phyloP scores from a whole-genome alignment of 2,888 invertebrate species.

The Diaprepes abbreviatus region DNA sequence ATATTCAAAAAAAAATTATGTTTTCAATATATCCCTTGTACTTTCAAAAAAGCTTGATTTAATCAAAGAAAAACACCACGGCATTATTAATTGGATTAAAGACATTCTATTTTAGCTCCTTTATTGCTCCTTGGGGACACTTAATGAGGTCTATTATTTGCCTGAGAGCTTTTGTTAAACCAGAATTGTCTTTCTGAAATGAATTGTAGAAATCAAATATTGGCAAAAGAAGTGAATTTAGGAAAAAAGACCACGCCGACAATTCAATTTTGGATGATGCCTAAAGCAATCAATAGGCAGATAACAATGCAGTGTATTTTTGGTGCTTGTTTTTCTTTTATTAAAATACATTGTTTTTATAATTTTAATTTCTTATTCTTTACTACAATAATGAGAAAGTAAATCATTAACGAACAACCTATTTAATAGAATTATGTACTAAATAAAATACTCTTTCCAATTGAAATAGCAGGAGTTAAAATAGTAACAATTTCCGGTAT shows the following conservation, averaged over 20 bases:
- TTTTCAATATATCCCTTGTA: too few species aligned
- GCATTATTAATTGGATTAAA: slow-evolving; percentile 45
- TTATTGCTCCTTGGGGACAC: slow-evolving; percentile 39
- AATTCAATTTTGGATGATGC: background rate
- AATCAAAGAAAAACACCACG: slow-evolving; percentile 25
- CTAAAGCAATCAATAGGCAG: background rate
- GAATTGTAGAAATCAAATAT: slow-evolving; percentile 26
- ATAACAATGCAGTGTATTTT: background rate
- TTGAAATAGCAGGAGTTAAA: too few species aligned
- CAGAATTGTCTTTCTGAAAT: slow-evolving; percentile 16
- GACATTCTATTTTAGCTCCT: slow-evolving; percentile 39
- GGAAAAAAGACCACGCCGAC: background rate
- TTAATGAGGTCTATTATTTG: slow-evolving; percentile 49
- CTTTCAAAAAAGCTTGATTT: background rate
- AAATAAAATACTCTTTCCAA: too few species aligned
- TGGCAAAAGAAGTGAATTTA: slow-evolving; percentile 2
- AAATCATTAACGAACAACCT: too few species aligned
- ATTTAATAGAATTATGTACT: too few species aligned
- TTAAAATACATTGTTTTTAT: too few species aligned
- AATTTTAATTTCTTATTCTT: too few species aligned
- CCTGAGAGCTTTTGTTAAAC: slow-evolving; percentile 38
- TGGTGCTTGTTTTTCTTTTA: too few species aligned
- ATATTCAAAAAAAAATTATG: too few species aligned
- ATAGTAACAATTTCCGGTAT: too few species aligned
- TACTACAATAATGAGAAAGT: too few species aligned